These are phyloP conservation scores for Trachymyrmex cornetzi DNA, from an alignment of 1,140 invertebrate species.

Conservation along the genomic window DNA sequence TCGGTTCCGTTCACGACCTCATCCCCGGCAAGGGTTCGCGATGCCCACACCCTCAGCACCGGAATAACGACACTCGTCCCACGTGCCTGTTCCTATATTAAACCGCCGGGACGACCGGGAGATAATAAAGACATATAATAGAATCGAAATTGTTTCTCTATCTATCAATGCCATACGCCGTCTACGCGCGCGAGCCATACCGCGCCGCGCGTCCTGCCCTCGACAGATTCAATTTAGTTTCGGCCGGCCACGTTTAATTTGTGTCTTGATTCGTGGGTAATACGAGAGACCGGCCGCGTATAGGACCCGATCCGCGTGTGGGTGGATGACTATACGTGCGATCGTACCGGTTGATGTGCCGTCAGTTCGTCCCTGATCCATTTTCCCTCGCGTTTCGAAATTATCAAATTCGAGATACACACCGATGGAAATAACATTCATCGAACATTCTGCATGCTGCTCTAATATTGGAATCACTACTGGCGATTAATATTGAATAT, in stretches of 20 bases:
- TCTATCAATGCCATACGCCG: constrained; percentile 84
- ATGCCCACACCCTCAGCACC: constrained; percentile 68
- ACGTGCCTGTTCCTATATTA: constrained; percentile 83
- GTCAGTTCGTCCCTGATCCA: constrained; percentile 30
- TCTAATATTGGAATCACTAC: constrained; percentile 23
- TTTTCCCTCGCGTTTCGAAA: constrained; percentile 44
- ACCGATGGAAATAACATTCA: constrained; percentile 14
- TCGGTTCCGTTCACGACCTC: constrained; percentile 66
- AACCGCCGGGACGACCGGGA: constrained; percentile 80
- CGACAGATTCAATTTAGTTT: constrained; percentile 83
- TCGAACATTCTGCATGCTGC: background rate
- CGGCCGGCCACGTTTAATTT: constrained; percentile 82
- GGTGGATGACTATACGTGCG: background rate
- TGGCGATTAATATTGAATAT: background rate
- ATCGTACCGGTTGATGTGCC: constrained; percentile 21
- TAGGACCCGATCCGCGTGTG: constrained; percentile 45
- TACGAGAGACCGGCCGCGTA: constrained; percentile 71
- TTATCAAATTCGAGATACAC: constrained; percentile 47
- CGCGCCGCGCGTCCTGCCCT: constrained; percentile 47
- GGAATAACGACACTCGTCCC: constrained; percentile 75
- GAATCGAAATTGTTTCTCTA: constrained; percentile 87
- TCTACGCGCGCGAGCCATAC: constrained; percentile 62
- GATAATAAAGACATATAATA: constrained; percentile 86
- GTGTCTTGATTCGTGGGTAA: constrained; percentile 81
- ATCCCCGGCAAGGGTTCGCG: constrained; percentile 66